A percentile compares a stretch with the other conserved stretches of the same genome.
Evolutionary conservation across 2,797 vertebrate species (phyloP).

Genomic region (Steatocranus sp.): DNA sequence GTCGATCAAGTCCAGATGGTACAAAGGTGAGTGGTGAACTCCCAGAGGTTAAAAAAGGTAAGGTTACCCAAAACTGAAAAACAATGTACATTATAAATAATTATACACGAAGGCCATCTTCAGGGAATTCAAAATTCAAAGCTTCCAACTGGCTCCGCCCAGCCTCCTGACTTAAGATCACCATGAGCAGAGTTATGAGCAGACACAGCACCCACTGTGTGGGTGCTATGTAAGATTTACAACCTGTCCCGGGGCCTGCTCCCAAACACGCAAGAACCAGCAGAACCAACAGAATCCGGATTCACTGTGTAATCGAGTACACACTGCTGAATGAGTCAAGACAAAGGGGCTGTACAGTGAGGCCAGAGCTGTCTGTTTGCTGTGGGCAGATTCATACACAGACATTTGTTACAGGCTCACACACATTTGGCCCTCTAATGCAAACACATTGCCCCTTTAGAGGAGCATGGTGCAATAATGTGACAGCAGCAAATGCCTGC

Average conservation of each 20-base stretch:
- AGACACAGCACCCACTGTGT: neutral
- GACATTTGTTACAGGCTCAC: neutral
- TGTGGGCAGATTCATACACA: neutral
- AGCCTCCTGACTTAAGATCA: neutral
- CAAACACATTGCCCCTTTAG: neutral
- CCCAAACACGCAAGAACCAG: neutral
- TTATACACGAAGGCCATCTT: neutral
- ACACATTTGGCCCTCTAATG: neutral
- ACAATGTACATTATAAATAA: neutral
- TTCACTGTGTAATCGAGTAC: neutral
- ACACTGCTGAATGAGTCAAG: neutral
- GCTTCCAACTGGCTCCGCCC: neutral
- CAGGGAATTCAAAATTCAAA: neutral
- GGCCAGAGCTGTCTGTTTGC: neutral
- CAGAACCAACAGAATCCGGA: neutral
- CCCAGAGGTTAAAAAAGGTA: neutral
- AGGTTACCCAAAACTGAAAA: neutral
- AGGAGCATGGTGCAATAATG: neutral
- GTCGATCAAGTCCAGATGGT: neutral
- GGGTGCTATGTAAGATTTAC: slow-evolving; percentile 14
- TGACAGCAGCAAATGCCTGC: neutral
- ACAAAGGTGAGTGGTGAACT: neutral
- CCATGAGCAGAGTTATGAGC: neutral
- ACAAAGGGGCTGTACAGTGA: neutral
- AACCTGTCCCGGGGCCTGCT: neutral